Conservation (phyloP, 2,888 invertebrate species). For the Amiota mariae region DNA sequence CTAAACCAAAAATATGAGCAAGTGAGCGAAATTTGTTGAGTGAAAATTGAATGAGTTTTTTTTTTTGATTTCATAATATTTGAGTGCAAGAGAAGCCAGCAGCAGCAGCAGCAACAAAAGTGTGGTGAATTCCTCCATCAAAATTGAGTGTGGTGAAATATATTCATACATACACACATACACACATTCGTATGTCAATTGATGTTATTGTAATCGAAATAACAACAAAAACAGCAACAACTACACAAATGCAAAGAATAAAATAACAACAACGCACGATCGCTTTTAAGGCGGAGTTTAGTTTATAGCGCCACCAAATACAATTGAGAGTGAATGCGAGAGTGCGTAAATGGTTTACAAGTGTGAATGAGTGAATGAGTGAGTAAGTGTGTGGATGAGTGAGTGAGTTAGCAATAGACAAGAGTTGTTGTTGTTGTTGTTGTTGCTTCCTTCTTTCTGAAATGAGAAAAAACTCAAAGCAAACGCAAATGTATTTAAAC, state of each 20-base stretch:
- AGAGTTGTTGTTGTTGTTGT: not conserved
- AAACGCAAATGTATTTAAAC: no score
- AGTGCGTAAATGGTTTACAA: not conserved
- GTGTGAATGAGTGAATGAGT: not conserved
- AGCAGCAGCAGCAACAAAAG: no score
- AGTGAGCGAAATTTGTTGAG: conserved; percentile 4
- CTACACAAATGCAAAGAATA: not conserved
- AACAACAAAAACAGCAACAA: conserved; percentile 45
- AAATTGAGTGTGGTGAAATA: conserved; percentile 48
- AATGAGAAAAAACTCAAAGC: no score
- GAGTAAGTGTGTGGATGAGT: not conserved
- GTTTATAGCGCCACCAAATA: not conserved
- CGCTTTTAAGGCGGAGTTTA: conserved; percentile 59
- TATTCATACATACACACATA: no score
- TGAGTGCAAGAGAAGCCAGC: conserved; percentile 17
- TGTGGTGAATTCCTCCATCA: no score
- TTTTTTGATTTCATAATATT: conserved; percentile 39
- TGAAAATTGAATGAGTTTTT: not conserved
- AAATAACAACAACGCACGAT: conserved; percentile 41
- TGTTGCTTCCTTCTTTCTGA: no score
- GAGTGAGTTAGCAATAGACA: not conserved
- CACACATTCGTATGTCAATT: conserved; percentile 52
- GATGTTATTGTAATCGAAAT: not conserved
- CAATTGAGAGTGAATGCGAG: no score
- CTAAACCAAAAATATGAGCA: not conserved